Percentiles rank a stretch among this genome's conserved stretches.
Conservation (phyloP, 2,888 invertebrate species). For the Galerucella nymphaeae region DNA sequence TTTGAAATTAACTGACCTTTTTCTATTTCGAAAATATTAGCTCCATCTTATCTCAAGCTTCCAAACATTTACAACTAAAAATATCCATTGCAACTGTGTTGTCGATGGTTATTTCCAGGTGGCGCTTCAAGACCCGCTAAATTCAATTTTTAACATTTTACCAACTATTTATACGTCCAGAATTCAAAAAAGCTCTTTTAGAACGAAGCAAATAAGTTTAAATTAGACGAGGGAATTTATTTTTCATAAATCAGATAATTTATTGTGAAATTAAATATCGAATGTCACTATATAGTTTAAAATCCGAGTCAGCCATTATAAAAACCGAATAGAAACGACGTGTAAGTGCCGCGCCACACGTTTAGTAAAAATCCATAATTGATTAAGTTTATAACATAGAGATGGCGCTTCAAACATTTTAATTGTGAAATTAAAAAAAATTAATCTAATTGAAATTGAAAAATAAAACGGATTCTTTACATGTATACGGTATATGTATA, state of each 20-base stretch:
- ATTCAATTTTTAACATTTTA: slow-evolving; percentile 23
- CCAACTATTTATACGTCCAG: not conserved
- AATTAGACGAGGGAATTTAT: not conserved
- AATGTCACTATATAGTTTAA: not conserved
- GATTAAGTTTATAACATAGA: slow-evolving; percentile 32
- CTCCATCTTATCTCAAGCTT: slow-evolving; percentile 64
- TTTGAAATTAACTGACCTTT: slow-evolving; percentile 64
- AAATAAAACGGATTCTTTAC: not conserved
- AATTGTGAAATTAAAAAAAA: too few species aligned
- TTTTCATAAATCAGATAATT: not conserved
- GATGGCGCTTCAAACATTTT: slow-evolving; percentile 33
- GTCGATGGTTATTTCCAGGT: slow-evolving; percentile 44
- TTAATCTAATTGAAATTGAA: not conserved
- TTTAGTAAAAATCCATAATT: slow-evolving; percentile 37
- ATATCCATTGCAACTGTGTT: slow-evolving; percentile 34
- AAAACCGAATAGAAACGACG: slow-evolving; percentile 20
- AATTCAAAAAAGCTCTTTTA: not conserved
- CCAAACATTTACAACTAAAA: slow-evolving; percentile 59
- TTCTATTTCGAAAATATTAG: slow-evolving; percentile 63
- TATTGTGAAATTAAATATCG: not conserved
- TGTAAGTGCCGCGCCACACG: slow-evolving; percentile 34
- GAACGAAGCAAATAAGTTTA: not conserved
- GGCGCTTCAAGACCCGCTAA: slow-evolving; percentile 46
- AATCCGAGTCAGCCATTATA: slow-evolving; percentile 19
- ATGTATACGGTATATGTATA: too few species aligned